These are phyloP conservation scores for Zaprionus davidi DNA, from an alignment of 1,140 invertebrate genomes.

Conservation along the genomic window DNA sequence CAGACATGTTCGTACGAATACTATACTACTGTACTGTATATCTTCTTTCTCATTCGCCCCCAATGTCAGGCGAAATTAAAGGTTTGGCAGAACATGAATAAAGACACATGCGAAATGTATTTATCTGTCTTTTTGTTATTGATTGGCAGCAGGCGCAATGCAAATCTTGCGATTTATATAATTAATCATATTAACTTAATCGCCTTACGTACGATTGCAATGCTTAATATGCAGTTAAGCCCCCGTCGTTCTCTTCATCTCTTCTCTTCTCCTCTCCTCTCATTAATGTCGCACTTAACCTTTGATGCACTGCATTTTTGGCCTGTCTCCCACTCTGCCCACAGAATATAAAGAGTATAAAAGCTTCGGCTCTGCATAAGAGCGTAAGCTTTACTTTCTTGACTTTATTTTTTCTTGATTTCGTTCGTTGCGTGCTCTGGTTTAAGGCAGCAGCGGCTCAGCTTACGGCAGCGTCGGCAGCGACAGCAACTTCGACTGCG, in stretches of 20 bases:
- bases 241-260: background rate
- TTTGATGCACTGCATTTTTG: background rate
- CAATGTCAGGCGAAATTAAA: conserved; percentile 15
- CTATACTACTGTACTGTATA: background rate
- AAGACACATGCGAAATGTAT: background rate
- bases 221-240: conserved; percentile 34
- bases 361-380: conserved; percentile 35
- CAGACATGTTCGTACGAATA: background rate
- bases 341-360: conserved; percentile 11
- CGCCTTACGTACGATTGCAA: conserved; percentile 27
- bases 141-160: conserved; percentile 33
- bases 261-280: background rate
- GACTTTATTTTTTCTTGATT: conserved; percentile 24
- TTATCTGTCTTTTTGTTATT: conserved; percentile 8
- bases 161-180: conserved; percentile 41
- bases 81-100: conserved; percentile 13
- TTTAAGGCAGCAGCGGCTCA: conserved; percentile 44
- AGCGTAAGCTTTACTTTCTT: conserved; percentile 44
- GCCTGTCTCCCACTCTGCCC: too few species aligned
- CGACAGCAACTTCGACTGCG: background rate
- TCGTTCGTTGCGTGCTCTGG: conserved; percentile 33
- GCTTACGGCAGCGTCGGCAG: conserved; percentile 5
- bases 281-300: conserved; percentile 31
- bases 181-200: conserved; percentile 52
- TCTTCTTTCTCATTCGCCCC: conserved; percentile 15